Evolutionary conservation across 1,140 invertebrate species (phyloP).

Genomic region (Zaprionus africanus): DNA sequence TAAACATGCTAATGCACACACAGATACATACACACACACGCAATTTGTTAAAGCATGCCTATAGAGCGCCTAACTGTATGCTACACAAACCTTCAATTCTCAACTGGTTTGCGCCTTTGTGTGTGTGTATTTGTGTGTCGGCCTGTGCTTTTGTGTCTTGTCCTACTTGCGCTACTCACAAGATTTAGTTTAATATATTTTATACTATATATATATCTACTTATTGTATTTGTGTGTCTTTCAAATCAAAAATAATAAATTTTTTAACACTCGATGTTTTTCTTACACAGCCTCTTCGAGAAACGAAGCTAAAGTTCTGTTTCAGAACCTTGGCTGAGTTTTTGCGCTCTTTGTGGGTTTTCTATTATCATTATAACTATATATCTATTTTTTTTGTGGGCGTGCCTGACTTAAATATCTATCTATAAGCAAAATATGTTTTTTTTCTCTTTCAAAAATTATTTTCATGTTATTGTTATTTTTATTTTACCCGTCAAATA

Average conservation of each 20-base stretch:
- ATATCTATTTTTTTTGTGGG: slow-evolving; percentile 23
- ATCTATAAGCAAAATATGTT: slow-evolving; percentile 50
- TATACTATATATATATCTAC: slow-evolving; percentile 50
- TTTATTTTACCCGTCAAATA: slow-evolving; percentile 67
- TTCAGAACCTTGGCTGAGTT: slow-evolving; percentile 12
- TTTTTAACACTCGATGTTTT: slow-evolving; percentile 77
- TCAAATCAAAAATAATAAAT: slow-evolving; percentile 57
- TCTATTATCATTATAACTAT: slow-evolving; percentile 11
- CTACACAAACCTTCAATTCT: slow-evolving; percentile 27
- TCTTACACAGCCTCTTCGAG: slow-evolving; percentile 49
- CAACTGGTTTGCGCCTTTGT: slow-evolving; percentile 17
- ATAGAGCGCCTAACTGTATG: slow-evolving; percentile 24
- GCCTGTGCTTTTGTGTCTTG: slow-evolving; percentile 47
- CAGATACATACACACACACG: slow-evolving; percentile 6
- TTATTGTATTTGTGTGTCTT: slow-evolving; percentile 70
- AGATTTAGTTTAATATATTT: slow-evolving; percentile 22
- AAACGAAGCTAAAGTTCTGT: neutral
- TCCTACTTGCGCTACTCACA: slow-evolving; percentile 47
- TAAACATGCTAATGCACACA: slow-evolving; percentile 10
- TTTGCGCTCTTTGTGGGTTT: slow-evolving; percentile 46
- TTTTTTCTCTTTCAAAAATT: slow-evolving; percentile 11
- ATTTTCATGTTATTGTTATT: slow-evolving; percentile 10
- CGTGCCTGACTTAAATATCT: slow-evolving; percentile 40
- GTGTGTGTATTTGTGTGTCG: slow-evolving; percentile 10
- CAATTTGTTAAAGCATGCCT: slow-evolving; percentile 26